Evolutionary conservation across 2,888 invertebrate genomes (phyloP), one percentile per base, ranked within the genome.

Genomic region (Pandemis cinnamomeana): DNA sequence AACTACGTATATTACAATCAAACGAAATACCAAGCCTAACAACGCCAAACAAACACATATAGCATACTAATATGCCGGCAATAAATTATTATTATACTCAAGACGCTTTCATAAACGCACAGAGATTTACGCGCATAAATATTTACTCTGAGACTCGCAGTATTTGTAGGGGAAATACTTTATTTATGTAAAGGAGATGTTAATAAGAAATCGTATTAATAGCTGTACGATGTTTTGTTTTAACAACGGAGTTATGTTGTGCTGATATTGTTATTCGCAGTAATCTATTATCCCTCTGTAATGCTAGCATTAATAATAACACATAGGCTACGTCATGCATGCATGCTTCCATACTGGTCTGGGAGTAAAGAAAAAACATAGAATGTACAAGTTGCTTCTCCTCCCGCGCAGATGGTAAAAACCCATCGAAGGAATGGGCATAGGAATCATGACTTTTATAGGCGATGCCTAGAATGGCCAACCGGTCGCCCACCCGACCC

Each of bases 41-140:
- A 61, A n/a, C 51, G 36, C 10, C n/a, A 67, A 67, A 53, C 67
- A 53, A 10, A 64, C 15, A 48, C 48, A 64, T 63, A 46, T 2
- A 20, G 44, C 44, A 41, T 7, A 67, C 48, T 67, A 67, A 67
- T 67, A 67, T 53, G 36, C n/a, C 63, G 7, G 41, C 67, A 27
- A 67, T 67, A 67, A 67, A 67, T 67, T 67, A 53, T 67, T 67
- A 67, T 67, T 53, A 67, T 53, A 41, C 67, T 41, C 67, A 13
- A 53, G 53, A 67, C 67, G 41, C 36, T 67, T 67, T 67, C 67
- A 53, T 67, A 67, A 36, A 67, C 67, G 51, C 36, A 53, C 67
- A 15, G 53, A 67, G 67, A 53, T 67, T 67, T 67, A 67, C 67
- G 67, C 10, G n/a, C 51, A 41, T 67, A 67, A 67, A 67, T 53